Evolutionary conservation across 2,113 vertebrate species (phyloP).

Genomic region (Larimichthys crocea): DNA sequence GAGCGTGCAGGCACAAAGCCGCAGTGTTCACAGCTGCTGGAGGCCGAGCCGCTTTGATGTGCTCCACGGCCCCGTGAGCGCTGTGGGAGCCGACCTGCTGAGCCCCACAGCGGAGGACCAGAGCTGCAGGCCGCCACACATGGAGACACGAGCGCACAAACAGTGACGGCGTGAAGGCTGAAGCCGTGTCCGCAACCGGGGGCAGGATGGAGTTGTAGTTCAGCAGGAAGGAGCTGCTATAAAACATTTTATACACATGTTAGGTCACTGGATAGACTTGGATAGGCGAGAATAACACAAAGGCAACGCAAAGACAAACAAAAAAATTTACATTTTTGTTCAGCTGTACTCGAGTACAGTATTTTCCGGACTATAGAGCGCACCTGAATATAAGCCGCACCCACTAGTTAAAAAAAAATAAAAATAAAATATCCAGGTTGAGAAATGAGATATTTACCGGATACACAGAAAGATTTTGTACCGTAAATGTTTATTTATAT

Average conservation of each 20-base stretch:
- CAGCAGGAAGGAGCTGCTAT: slow-evolving; percentile 11
- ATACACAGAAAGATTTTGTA: too few relatives aligned
- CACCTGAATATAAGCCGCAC: too few relatives aligned
- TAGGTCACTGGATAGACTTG: background rate
- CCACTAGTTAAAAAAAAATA: too few relatives aligned
- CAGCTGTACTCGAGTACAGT: too few relatives aligned
- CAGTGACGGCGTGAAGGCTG: background rate
- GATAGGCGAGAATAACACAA: background rate
- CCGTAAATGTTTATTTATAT: too few relatives aligned
- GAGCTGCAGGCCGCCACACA: slow-evolving; percentile 6
- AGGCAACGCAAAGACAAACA: too few relatives aligned
- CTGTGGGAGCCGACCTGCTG: slow-evolving; percentile 12
- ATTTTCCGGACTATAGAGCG: too few relatives aligned
- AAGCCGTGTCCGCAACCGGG: background rate
- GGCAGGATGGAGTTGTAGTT: slow-evolving; percentile 3
- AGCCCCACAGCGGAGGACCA: background rate
- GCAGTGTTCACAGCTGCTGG: slow-evolving; percentile 33
- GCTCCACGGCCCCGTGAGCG: slow-evolving; percentile 49
- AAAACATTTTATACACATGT: background rate
- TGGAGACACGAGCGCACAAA: background rate
- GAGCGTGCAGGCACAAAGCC: slow-evolving; percentile 47
- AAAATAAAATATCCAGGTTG: too few relatives aligned
- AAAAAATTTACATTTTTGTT: too few relatives aligned
- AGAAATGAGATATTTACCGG: too few relatives aligned
- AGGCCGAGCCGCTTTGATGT: slow-evolving; percentile 67